Evolutionary conservation across 2,888 invertebrate genomes (phyloP), one percentile per base, ranked within the genome.

Genomic region (Troides oblongomaculatus): DNA sequence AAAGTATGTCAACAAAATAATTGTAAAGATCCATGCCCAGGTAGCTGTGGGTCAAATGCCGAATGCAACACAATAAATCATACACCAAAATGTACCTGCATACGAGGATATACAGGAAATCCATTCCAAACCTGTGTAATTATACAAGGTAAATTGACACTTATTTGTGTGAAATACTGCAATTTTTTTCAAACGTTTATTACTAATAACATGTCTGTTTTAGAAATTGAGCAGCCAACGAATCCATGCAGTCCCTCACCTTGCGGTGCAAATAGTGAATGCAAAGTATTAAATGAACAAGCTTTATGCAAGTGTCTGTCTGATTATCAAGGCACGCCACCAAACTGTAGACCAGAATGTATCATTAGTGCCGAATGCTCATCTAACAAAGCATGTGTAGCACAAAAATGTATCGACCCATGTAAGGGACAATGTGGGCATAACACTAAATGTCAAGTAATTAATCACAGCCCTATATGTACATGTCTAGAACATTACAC

Each of bases 211-310:
- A 56, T 36, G 66, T 73, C 62, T 72, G 84, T 78, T 87, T 76
- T 81, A 92, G 93, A 84, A 72, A 75, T 81, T 68, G 85, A 85
- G 74, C 72, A 74, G 71, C 83, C 81, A 74, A 73, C 78, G 69
- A 81, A 95, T 78, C 96, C 96, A 2, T 97, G 97, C 80, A 86
- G 93, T 73, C 96, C 97, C 65, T 95, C 96, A 3, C 97, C 97
- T 0, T 97, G 97, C 81, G 97, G 97, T 56, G 95, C 96, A 8
- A 97, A 97, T 80, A 96, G 97, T 74, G 93, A 95, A 77, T 97
- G 97, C 80, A 94, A 95, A 76, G 95, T 95, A 83, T 83, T 94
- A 39, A 96, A 96, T 76, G 94, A 93, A 39, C 95, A 95, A 88
- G 95, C 95, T 0, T 94, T 95, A 25, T 97, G 96, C 81, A 95